Evolutionary conservation across 2,888 invertebrate genomes (phyloP).

Genomic region (Apotomis betuletana): DNA sequence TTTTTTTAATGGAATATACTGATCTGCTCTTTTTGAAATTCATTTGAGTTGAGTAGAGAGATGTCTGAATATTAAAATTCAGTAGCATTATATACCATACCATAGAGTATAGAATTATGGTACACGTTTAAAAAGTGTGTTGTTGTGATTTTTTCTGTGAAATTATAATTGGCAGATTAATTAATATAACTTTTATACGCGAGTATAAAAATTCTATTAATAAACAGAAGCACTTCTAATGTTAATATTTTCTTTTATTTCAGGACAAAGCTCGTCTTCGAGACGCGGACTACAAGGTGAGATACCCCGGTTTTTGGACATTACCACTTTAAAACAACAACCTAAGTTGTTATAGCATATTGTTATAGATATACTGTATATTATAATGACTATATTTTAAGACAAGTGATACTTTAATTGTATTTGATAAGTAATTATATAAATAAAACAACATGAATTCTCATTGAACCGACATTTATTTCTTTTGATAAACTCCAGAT

Average conservation of each 20-base stretch:
- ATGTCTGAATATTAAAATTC: too few species aligned
- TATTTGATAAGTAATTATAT: conserved; percentile 37
- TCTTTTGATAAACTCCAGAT: conserved; percentile 66
- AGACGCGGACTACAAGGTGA: conserved; percentile 54
- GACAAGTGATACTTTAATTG: conserved; percentile 31
- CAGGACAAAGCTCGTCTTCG: conserved; percentile 55
- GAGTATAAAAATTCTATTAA: too few species aligned
- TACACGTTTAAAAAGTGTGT: too few species aligned
- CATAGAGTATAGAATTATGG: too few species aligned
- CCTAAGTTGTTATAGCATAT: conserved; percentile 83
- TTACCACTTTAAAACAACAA: conserved; percentile 87
- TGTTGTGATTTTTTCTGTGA: too few species aligned
- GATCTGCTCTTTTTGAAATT: too few species aligned
- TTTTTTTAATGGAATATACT: too few species aligned
- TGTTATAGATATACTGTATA: conserved; percentile 27
- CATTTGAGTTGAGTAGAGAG: too few species aligned
- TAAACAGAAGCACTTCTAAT: background rate
- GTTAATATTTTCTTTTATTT: conserved; percentile 45
- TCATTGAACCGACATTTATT: conserved; percentile 81
- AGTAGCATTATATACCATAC: too few species aligned
- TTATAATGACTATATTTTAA: conserved; percentile 39
- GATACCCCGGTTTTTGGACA: conserved; percentile 85
- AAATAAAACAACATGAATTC: conserved; percentile 57
- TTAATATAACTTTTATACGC: too few species aligned
- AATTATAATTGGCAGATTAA: background rate